Evolutionary conservation across 2,888 invertebrate genomes (phyloP).

Genomic region (Corbicula japonica): DNA sequence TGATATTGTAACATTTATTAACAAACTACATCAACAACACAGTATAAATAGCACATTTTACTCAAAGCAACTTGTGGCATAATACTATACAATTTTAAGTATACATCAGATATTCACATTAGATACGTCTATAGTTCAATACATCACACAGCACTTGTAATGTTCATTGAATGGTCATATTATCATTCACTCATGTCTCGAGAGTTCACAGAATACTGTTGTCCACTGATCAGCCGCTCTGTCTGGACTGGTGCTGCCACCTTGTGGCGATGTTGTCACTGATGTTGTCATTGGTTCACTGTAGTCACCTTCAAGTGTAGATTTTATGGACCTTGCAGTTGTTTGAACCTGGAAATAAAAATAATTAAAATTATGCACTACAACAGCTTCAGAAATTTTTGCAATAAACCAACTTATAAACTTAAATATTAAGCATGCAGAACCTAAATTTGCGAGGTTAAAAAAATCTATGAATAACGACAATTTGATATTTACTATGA

Average conservation of each 20-base stretch:
- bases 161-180: no score
- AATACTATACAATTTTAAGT: no score
- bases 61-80: no score
- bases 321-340: conserved; percentile 24
- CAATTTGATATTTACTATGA: no score
- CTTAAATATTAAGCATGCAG: no score
- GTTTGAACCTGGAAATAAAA: conserved; percentile 23
- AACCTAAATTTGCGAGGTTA: no score
- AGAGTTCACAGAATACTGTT: conserved; percentile 13
- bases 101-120: no score
- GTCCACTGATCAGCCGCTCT: conserved; percentile 14
- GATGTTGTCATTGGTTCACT: conserved; percentile 18
- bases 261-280: not conserved
- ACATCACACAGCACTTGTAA: not conserved
- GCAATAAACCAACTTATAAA: no score
- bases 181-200: conserved; percentile 1
- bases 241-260: conserved; percentile 26
- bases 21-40: no score
- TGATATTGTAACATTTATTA: no score
- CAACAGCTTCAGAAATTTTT: not conserved
- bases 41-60: no score
- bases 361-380: not conserved
- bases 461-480: not conserved
- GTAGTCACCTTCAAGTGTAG: conserved; percentile 7
- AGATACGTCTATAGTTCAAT: no score